Conservation (phyloP, 1,140 invertebrate species). For the Caenorhabditis latens region DNA sequence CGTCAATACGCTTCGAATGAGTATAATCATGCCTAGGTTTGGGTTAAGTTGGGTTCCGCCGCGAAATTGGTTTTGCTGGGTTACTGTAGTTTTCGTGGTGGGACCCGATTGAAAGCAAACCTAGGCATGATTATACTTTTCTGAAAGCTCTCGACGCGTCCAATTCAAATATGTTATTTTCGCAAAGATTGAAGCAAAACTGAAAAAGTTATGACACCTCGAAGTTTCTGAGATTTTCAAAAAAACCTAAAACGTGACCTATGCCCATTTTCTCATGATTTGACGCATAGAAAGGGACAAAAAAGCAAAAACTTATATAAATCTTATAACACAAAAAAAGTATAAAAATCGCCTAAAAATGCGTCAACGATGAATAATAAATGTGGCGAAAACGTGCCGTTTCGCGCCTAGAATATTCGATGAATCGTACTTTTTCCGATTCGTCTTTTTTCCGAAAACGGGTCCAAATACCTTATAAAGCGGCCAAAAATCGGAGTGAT, state of each 20-base stretch:
- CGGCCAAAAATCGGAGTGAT: constrained; percentile 80
- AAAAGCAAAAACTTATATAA: too few relatives aligned
- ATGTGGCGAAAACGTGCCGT: background rate
- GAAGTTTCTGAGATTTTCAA: background rate
- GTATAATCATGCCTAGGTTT: too few relatives aligned
- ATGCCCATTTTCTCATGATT: too few relatives aligned
- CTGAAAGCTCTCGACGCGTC: background rate
- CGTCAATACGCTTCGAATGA: too few relatives aligned
- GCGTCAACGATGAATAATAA: constrained; percentile 21
- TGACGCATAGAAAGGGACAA: too few relatives aligned
- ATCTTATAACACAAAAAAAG: background rate
- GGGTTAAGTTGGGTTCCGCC: too few relatives aligned
- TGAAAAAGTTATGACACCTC: background rate
- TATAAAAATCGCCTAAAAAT: background rate
- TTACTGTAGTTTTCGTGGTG: too few relatives aligned
- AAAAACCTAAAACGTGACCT: background rate
- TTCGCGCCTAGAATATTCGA: background rate
- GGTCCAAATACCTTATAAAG: constrained; percentile 80
- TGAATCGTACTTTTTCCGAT: constrained; percentile 13
- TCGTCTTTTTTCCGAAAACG: background rate
- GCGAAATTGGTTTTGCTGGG: too few relatives aligned
- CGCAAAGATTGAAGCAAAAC: background rate
- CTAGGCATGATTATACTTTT: constrained; percentile 15
- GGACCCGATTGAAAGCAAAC: background rate
- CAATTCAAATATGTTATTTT: background rate